These are phyloP conservation scores for Rhyacophila brunnea DNA, from an alignment of 1,140 invertebrate species.

Conservation along the genomic window DNA sequence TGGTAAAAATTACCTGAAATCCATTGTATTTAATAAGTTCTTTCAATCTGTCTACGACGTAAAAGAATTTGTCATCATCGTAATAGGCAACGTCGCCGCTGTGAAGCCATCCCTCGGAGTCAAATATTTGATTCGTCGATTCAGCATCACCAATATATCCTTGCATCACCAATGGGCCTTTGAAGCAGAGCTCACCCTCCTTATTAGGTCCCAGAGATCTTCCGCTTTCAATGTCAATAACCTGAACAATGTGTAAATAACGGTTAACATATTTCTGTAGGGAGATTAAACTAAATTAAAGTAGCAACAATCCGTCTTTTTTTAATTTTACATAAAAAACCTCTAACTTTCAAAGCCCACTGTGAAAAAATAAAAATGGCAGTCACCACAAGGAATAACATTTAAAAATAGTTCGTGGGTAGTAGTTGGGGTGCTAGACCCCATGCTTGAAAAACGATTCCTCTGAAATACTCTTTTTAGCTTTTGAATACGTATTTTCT, in stretches of 20 bases:
- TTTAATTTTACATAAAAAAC: no score
- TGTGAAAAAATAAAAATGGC: no score
- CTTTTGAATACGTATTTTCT: no score
- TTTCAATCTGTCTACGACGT: slow-evolving; percentile 73
- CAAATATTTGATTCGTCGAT: slow-evolving; percentile 65
- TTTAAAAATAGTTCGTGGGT: no score
- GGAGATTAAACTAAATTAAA: no score
- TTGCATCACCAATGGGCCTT: slow-evolving; percentile 60
- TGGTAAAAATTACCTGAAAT: slow-evolving; percentile 58
- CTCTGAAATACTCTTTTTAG: no score
- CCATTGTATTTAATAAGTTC: slow-evolving; percentile 81
- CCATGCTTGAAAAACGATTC: no score
- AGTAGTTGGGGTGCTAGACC: no score
- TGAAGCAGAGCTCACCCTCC: slow-evolving; percentile 62
- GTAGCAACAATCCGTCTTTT: no score
- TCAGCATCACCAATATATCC: slow-evolving; percentile 64
- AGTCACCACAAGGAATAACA: no score
- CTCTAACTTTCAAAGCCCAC: no score
- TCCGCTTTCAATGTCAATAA: slow-evolving; percentile 56
- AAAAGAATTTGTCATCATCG: slow-evolving; percentile 67
- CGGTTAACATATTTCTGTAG: background rate
- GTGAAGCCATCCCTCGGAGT: slow-evolving; percentile 72
- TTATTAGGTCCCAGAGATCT: slow-evolving; percentile 54
- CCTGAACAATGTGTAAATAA: slow-evolving; percentile 28
- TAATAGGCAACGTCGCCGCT: slow-evolving; percentile 78